Evolutionary conservation across 1,140 invertebrate genomes (phyloP).

Genomic region (Bactericera cockerelli): DNA sequence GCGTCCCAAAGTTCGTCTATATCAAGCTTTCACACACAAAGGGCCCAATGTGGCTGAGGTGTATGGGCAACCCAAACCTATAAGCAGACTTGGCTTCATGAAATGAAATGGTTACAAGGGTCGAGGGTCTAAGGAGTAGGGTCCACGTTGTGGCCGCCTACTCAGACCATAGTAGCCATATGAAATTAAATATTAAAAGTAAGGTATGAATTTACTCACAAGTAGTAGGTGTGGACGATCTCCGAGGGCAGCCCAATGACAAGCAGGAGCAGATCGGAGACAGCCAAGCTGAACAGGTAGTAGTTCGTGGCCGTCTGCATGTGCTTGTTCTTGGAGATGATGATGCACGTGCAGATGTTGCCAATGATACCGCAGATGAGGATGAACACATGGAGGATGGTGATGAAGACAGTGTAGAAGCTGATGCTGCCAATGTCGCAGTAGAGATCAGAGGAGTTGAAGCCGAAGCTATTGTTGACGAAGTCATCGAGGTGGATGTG

Average conservation of each 20-base stretch:
- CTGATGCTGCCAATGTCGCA: background rate
- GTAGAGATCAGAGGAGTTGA: background rate
- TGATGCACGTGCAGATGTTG: constrained; percentile 82
- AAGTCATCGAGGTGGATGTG: background rate
- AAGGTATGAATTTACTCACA: too few relatives aligned
- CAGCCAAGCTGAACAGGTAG: constrained; percentile 66
- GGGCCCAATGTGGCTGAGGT: too few relatives aligned
- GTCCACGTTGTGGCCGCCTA: too few relatives aligned
- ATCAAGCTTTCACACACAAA: too few relatives aligned
- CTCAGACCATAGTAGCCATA: too few relatives aligned
- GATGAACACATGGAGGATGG: constrained; percentile 64
- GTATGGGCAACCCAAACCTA: too few relatives aligned
- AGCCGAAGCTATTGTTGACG: background rate
- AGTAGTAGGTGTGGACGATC: constrained; percentile 30
- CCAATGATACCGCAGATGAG: constrained; percentile 75
- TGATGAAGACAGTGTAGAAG: constrained; percentile 41
- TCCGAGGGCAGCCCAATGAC: constrained; percentile 66
- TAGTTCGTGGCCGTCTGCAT: constrained; percentile 89
- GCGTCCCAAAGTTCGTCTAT: too few relatives aligned
- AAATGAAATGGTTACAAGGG: too few relatives aligned
- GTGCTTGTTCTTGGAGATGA: constrained; percentile 78
- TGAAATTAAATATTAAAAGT: too few relatives aligned
- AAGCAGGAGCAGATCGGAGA: constrained; percentile 81
- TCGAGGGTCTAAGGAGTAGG: too few relatives aligned
- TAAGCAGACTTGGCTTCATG: too few relatives aligned